phyloP scores from a whole-genome alignment of 2,888 invertebrate genomes.

The Camptogramma bilineatum region DNA sequence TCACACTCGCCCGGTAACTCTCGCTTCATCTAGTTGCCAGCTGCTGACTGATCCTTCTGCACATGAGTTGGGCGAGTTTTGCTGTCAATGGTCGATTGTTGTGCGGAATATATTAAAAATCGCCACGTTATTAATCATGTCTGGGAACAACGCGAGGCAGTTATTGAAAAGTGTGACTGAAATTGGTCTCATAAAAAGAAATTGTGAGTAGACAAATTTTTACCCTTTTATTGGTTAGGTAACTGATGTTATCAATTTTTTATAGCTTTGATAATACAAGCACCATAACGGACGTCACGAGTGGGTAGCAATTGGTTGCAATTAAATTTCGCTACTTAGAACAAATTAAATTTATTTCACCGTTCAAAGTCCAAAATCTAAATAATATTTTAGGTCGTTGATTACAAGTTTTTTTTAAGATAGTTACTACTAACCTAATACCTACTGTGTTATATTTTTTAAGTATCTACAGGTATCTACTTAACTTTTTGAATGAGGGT shows the following conservation, averaged over 20 bases:
- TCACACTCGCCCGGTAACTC: conserved; percentile 39
- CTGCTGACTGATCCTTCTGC: conserved; percentile 39
- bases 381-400: conserved; percentile 6
- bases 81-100: conserved; percentile 41
- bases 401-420: neutral
- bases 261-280: conserved; percentile 24
- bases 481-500: no score
- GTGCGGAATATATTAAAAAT: conserved; percentile 37
- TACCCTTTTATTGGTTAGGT: conserved; percentile 56
- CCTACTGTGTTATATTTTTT: neutral
- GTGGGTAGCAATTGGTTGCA: conserved; percentile 27
- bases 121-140: conserved; percentile 62
- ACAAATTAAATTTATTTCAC: conserved; percentile 8
- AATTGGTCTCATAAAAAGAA: conserved; percentile 57
- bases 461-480: neutral
- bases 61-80: conserved; percentile 41
- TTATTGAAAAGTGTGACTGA: conserved; percentile 71
- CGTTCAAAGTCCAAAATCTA: conserved; percentile 32
- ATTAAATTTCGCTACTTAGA: conserved; percentile 19
- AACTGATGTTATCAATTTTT: conserved; percentile 45
- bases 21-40: conserved; percentile 39
- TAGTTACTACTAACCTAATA: no score
- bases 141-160: conserved; percentile 64
- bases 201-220: conserved; percentile 66
- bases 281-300: conserved; percentile 20